These are phyloP conservation scores for Todiramphus chloris DNA, from an alignment of 2,113 vertebrate species.

Conservation along the genomic window DNA sequence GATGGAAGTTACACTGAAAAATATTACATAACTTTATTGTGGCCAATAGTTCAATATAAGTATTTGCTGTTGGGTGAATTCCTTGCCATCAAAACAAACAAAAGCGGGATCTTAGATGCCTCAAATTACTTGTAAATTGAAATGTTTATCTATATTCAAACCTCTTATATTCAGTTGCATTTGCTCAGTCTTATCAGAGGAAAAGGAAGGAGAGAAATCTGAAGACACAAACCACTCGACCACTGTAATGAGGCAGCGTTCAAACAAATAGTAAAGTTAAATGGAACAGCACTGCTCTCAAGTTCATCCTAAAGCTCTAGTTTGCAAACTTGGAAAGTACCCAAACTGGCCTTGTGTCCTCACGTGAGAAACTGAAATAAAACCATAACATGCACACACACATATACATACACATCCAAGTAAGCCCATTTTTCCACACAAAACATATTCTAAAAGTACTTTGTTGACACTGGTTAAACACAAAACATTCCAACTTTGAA, in stretches of 20 bases:
- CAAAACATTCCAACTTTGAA: neutral
- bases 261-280: neutral
- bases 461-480: neutral
- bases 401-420: neutral
- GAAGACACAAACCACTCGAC: neutral
- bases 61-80: neutral
- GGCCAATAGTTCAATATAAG: neutral
- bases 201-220: neutral
- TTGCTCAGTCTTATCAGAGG: neutral
- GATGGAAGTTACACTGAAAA: neutral
- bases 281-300: neutral
- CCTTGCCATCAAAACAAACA: neutral
- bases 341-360: neutral
- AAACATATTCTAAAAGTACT: neutral
- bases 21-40: neutral
- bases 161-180: neutral
- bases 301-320: neutral
- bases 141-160: neutral
- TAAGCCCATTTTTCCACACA: neutral
- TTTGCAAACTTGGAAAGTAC: neutral
- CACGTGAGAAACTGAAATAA: neutral
- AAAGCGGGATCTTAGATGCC: neutral
- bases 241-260: neutral
- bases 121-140: neutral
- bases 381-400: neutral